Percentiles rank a stretch among this genome's conserved stretches.
Conservation (phyloP, 64 coral and sea anemone species). For the Dendronephthya gigantea region DNA sequence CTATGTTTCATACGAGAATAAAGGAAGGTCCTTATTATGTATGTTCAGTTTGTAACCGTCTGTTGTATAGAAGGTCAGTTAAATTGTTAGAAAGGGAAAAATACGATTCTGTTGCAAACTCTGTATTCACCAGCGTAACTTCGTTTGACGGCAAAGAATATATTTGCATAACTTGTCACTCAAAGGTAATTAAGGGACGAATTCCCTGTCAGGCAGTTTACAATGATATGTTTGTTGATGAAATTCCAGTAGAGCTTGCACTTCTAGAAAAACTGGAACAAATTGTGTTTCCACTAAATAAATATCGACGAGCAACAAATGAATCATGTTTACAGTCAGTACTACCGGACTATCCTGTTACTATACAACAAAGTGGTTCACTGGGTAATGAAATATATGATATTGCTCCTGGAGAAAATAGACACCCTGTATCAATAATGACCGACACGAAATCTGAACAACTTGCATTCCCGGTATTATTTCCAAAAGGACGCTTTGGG, state of each 20-base stretch:
- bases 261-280: constrained; percentile 54
- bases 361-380: neutral
- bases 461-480: too few species aligned
- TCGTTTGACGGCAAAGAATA: constrained; percentile 44
- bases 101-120: neutral
- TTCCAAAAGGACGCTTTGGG: too few species aligned
- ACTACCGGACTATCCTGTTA: neutral
- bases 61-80: constrained; percentile 31
- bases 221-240: constrained; percentile 52
- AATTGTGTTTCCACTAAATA: constrained; percentile 50
- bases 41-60: constrained; percentile 41
- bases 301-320: constrained; percentile 32
- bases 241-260: constrained; percentile 52
- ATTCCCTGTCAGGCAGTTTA: constrained; percentile 57
- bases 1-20: constrained; percentile 18
- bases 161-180: constrained; percentile 53
- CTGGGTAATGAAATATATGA: too few species aligned
- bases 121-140: constrained; percentile 14
- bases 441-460: too few species aligned
- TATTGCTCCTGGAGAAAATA: too few species aligned
- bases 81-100: neutral
- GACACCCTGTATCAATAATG: too few species aligned
- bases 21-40: constrained; percentile 37
- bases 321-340: constrained; percentile 47
- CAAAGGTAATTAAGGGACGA: constrained; percentile 28